Conservation (phyloP, 2,113 vertebrate species). For the Hydrolagus affinis region DNA sequence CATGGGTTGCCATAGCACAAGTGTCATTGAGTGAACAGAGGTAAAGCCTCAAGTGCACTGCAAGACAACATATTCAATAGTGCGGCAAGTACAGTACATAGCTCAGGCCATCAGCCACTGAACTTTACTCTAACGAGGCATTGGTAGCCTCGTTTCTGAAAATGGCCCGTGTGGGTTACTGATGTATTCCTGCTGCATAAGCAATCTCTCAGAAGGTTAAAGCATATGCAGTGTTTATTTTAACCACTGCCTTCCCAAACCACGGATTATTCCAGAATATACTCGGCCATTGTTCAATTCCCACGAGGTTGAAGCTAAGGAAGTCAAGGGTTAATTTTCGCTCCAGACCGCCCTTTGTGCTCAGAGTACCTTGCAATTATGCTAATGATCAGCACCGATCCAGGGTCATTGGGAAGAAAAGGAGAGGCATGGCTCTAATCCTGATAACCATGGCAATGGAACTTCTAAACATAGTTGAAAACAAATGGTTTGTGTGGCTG, state of each 20-base stretch:
- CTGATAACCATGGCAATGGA: slow-evolving; percentile 26
- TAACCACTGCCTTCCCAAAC: background rate
- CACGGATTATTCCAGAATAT: background rate
- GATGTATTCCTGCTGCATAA: background rate
- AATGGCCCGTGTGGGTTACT: background rate
- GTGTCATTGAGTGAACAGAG: background rate
- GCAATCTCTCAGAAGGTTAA: background rate
- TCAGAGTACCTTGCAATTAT: slow-evolving; percentile 13
- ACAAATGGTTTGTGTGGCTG: background rate
- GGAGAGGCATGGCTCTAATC: background rate
- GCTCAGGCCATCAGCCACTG: background rate
- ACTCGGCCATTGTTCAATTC: background rate
- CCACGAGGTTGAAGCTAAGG: background rate
- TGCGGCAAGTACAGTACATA: background rate
- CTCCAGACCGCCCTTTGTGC: background rate
- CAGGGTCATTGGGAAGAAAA: slow-evolving; percentile 22
- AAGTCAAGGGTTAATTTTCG: slow-evolving; percentile 6
- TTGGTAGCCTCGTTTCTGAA: background rate
- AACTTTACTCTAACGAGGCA: background rate
- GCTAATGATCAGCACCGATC: background rate
- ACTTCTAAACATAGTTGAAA: slow-evolving; percentile 20
- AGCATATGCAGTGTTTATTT: background rate
- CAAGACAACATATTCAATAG: background rate
- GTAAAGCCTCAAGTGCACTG: background rate
- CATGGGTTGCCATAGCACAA: no score